Conservation (phyloP, 2,888 invertebrate genomes). For the Tolmerus cingulatus region DNA sequence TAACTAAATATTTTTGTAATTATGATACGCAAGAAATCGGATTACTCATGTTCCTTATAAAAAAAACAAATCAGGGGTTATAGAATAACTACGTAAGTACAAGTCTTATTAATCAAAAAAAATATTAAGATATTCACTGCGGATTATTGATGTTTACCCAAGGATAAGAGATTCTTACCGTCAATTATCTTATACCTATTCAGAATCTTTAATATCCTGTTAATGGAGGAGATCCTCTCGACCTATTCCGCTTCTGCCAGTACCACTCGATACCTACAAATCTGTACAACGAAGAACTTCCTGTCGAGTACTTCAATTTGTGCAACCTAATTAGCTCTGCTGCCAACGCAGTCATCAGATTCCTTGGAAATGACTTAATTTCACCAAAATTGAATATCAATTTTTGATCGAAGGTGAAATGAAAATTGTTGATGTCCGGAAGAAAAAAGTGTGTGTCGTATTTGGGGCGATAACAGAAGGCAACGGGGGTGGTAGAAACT, state of each 20-base stretch:
- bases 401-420: neutral
- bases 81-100: too few relatives aligned
- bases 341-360: neutral
- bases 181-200: neutral
- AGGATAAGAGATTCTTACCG: neutral
- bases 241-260: neutral
- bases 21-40: too few relatives aligned
- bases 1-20: too few relatives aligned
- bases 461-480: neutral
- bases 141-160: too few relatives aligned
- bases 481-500: neutral
- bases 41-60: too few relatives aligned
- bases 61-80: too few relatives aligned
- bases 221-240: neutral
- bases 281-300: neutral
- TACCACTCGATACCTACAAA: neutral
- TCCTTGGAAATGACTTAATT: neutral
- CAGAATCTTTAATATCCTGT: neutral
- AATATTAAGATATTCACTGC: too few relatives aligned
- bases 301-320: neutral
- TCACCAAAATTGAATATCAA: neutral
- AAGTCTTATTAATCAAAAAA: too few relatives aligned
- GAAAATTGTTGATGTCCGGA: neutral
- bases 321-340: neutral
- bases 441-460: neutral